Percentiles rank a stretch among this genome's conserved stretches.
phyloP scores from a whole-genome alignment of 2,113 vertebrate genomes.

The Phaethornis superciliosus region DNA sequence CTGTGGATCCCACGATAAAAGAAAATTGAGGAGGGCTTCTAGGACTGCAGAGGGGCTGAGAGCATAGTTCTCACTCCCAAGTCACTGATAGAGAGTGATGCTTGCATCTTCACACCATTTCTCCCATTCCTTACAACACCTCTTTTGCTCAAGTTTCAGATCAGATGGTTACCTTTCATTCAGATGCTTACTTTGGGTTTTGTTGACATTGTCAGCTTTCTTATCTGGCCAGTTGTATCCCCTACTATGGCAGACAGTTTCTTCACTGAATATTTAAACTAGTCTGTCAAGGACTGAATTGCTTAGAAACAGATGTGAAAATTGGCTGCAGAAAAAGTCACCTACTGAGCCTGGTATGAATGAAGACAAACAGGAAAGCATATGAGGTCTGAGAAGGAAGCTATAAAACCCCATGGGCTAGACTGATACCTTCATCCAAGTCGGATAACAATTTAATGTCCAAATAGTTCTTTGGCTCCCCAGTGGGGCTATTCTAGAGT shows the following conservation, averaged over 20 bases:
- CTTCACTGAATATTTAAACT: background rate
- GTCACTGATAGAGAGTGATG: background rate
- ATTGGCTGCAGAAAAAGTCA: constrained; percentile 56
- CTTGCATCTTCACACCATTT: background rate
- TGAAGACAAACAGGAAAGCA: constrained; percentile 60
- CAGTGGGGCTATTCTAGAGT: background rate
- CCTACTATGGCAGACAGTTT: background rate
- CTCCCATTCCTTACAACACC: background rate
- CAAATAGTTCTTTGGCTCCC: constrained; percentile 12
- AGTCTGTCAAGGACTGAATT: background rate
- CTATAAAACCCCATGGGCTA: constrained; percentile 45
- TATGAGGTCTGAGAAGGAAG: constrained; percentile 53
- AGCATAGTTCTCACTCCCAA: background rate
- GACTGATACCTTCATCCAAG: constrained; percentile 51
- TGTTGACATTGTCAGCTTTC: background rate
- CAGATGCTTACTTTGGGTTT: background rate
- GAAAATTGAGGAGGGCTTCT: background rate
- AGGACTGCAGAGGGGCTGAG: background rate
- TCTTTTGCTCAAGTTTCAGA: background rate
- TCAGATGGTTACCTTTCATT: background rate
- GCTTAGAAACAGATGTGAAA: constrained; percentile 64
- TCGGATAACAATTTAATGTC: constrained; percentile 11
- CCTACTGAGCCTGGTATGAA: constrained; percentile 65
- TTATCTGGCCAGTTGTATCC: background rate
- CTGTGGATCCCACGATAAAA: background rate